Evolutionary conservation across 2,797 vertebrate genomes (phyloP).

Genomic region (Alca torda): DNA sequence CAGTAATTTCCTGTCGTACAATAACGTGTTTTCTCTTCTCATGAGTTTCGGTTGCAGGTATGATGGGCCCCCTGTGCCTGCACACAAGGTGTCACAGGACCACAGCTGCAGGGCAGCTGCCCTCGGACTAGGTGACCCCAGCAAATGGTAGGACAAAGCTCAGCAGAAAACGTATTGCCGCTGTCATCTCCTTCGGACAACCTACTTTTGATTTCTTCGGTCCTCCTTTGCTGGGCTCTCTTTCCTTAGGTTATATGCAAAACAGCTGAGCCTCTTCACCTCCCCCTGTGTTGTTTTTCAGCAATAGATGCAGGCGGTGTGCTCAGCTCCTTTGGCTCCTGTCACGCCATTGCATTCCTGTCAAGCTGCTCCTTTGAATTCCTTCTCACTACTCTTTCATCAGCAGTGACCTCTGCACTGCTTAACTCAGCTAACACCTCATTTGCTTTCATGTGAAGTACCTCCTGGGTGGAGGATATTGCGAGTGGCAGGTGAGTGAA

Average conservation of each 20-base stretch:
- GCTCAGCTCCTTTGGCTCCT: background rate
- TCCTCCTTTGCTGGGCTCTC: background rate
- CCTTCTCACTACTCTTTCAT: constrained; percentile 31
- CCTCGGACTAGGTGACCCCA: background rate
- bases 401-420: constrained; percentile 51
- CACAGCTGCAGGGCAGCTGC: background rate
- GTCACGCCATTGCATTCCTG: constrained; percentile 30
- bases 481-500: constrained; percentile 14
- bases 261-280: constrained; percentile 26
- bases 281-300: background rate
- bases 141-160: background rate
- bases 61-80: background rate
- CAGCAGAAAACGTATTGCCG: background rate
- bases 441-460: constrained; percentile 57
- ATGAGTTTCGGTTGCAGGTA: background rate
- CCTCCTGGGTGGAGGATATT: background rate
- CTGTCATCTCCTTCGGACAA: background rate
- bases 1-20: background rate
- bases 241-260: constrained; percentile 52
- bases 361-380: constrained; percentile 52
- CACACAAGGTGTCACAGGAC: background rate
- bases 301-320: background rate
- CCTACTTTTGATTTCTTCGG: background rate
- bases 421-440: constrained; percentile 49
- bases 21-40: background rate